Evolutionary conservation across 2,888 invertebrate genomes (phyloP), one percentile per base, ranked within the genome.

Genomic region (Serrognathus titanus): DNA sequence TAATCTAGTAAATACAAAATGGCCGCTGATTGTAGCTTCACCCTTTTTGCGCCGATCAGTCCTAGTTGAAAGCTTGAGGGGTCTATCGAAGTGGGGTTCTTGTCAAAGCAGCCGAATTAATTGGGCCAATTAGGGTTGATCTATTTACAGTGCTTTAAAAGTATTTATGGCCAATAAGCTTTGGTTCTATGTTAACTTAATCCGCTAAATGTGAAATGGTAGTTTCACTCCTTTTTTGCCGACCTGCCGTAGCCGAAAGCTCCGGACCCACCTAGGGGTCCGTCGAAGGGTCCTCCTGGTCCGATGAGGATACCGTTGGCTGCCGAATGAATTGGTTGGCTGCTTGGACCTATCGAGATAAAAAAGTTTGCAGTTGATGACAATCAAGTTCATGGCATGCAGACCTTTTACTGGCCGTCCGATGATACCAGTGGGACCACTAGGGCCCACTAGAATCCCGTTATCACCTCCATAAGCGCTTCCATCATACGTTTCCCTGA

Each of bases 351-450:
- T 12, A 12, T 43, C 40, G 40, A 48, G 35, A 12, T 2, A 46
- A 51, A 71, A 69, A 2, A 2, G 8, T 36, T 31, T 41, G 40
- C 24, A 24, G 4, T 37, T 47, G 10, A 16, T 9, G 12, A n/a
- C n/a, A n/a, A n/a, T n/a, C n/a, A n/a, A n/a, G n/a, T n/a, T n/a
- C n/a, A n/a, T 16, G 16, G 16, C 16, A 31, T 31, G 24, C 24
- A 3, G 24, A 8, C 55, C 55, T 40, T 50, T 37, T 66, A 72
- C 52, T 69, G 71, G 75, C 66, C 75, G 66, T 36, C 78, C 79
- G 39, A 78, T 74, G 67, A 81, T 75, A 70, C 82, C 81, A 51
- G 80, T 83, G 60, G 82, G 81, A n/a, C 83, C 83, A 1, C 77
- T 79, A 1, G 80, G 80, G 9, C 81, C 80, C 0, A 79, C 77